These are phyloP conservation scores for Dinomys branickii DNA, from an alignment of 2,113 vertebrate species.

Conservation along the genomic window DNA sequence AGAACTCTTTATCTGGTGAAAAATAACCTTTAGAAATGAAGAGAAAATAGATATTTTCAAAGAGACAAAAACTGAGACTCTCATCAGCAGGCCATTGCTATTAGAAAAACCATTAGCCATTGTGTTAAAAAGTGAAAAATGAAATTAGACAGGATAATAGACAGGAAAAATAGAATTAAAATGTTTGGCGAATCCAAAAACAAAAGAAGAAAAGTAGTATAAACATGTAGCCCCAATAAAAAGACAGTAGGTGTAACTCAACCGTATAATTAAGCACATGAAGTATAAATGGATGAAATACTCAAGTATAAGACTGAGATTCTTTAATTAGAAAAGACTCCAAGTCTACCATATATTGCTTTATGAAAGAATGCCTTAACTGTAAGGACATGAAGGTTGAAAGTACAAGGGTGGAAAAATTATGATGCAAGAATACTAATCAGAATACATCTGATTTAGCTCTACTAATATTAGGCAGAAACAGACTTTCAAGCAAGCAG, in stretches of 20 bases:
- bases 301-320: slow-evolving; percentile 14
- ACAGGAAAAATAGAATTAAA: background rate
- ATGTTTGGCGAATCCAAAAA: background rate
- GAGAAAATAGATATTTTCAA: background rate
- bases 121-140: too few relatives aligned
- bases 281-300: slow-evolving; percentile 45
- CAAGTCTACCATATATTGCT: background rate
- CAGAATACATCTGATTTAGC: slow-evolving; percentile 33
- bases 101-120: background rate
- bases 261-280: background rate
- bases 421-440: background rate
- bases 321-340: background rate
- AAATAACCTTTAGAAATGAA: background rate
- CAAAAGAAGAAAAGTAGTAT: background rate
- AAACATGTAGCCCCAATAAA: background rate
- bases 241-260: background rate
- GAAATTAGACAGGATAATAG: background rate
- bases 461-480: background rate
- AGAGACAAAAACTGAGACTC: background rate
- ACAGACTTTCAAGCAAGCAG: background rate
- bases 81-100: background rate
- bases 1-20: background rate
- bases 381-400: background rate
- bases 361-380: slow-evolving; percentile 6
- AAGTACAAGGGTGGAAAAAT: background rate